Base-by-base conservation (phyloP, 2,888 invertebrate genomes). In the Noctua janthe region DNA sequence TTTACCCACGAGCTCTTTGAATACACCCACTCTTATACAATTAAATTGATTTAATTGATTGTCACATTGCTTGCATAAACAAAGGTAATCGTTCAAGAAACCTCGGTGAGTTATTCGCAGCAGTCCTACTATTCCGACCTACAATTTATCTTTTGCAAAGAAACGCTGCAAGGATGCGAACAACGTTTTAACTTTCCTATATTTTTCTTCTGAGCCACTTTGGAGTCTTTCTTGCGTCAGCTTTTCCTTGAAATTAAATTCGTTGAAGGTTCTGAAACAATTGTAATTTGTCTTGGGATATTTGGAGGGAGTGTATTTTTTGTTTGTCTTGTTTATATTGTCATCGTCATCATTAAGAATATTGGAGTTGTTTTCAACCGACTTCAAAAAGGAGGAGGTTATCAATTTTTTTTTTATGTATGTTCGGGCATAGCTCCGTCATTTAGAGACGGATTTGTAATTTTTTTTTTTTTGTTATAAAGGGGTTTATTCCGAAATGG, bases 201-300 rank as follows among this genome's bases (percentile, higher is more conserved):
- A 87, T 80, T 87, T 83, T 83, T 80, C 76, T 76, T 74, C 66
- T 15, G 47, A 71, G 79, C 69, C n/a, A 82, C 74, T 84, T 84
- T 35, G 56, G 47, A 43, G 29, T n/a, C 23, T 73, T 62, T 74
- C 66, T 80, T 77, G 79, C 29, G 64, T 74, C 71, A 80, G 71
- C 13, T 56, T 73, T 77, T 76, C 49, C 35, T 71, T 70, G 29
- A 87, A 87, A 87, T 87, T 87, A 75, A 80, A 80, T 85, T 84
- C 70, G 80, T 74, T 80, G 83, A 74, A 67, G 29, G 73, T 51
- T 77, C 29, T 49, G 17, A 71, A 77, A 87, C 84, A 83, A 77
- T 87, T 70, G 72, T 43, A 73, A 80, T 84, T 87, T 76, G 64
- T 85, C 66, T 80, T 17, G 23, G 47, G 51, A 76, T 76, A 15